Evolutionary conservation across 2,113 vertebrate genomes (phyloP).

Genomic region (Malurus melanocephalus): DNA sequence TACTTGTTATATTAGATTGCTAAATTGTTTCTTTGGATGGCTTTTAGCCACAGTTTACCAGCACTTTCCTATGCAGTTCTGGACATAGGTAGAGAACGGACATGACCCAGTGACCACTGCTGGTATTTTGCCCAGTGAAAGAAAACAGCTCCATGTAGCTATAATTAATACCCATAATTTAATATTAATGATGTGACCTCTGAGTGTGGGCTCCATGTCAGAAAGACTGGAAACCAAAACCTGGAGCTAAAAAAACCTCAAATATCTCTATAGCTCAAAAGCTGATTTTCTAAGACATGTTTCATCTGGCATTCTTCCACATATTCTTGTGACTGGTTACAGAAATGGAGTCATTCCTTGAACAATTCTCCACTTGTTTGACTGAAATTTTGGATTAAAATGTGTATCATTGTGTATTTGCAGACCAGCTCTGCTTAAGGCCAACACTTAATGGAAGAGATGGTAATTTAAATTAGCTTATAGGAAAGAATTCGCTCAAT

Average conservation of each 20-base stretch:
- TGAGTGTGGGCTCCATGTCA: background rate
- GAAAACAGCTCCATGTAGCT: accelerated
- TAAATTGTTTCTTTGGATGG: background rate
- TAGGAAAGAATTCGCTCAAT: background rate
- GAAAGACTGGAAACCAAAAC: background rate
- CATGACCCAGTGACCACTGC: background rate
- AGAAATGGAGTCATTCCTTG: background rate
- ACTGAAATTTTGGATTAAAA: background rate
- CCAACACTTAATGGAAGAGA: background rate
- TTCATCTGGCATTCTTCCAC: background rate
- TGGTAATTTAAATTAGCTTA: background rate
- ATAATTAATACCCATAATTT: background rate
- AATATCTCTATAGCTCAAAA: background rate
- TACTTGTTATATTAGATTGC: background rate
- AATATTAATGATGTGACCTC: background rate
- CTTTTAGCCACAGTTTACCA: background rate
- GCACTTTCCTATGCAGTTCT: background rate
- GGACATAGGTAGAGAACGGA: background rate
- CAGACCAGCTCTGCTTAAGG: background rate
- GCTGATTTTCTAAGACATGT: background rate
- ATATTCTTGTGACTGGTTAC: background rate
- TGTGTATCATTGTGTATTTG: background rate
- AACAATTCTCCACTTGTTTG: background rate
- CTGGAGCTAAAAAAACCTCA: background rate
- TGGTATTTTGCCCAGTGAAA: background rate